phyloP scores from a whole-genome alignment of 2,113 vertebrate species.

The Nansenia antarctica region DNA sequence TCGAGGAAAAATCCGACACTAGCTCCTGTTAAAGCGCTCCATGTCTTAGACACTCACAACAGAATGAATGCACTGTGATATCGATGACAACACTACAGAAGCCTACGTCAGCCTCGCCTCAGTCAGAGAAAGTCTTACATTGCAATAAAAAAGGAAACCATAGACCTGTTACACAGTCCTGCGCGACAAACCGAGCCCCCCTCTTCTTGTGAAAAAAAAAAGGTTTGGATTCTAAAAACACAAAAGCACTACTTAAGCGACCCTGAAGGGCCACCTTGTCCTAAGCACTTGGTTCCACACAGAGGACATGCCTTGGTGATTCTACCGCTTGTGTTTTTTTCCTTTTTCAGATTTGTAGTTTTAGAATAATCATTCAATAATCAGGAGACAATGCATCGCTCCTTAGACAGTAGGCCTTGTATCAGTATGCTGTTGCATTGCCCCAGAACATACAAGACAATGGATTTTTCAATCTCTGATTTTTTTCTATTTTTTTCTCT shows the following conservation, averaged over 20 bases:
- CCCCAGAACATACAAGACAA: not conserved
- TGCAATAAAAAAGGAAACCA: constrained; percentile 47
- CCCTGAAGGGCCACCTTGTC: constrained; percentile 48
- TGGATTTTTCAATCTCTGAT: constrained; percentile 5
- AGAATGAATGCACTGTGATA: constrained; percentile 70
- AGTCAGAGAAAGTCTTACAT: constrained; percentile 31
- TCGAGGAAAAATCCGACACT: constrained; percentile 38
- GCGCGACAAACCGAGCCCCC: constrained; percentile 31
- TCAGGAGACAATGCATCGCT: constrained; percentile 38
- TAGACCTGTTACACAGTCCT: constrained; percentile 31
- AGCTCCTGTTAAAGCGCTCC: constrained; percentile 58
- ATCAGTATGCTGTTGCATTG: constrained; percentile 22
- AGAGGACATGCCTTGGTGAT: constrained; percentile 53
- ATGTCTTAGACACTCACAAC: constrained; percentile 49
- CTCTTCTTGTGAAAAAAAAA: constrained; percentile 27
- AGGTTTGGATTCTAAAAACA: constrained; percentile 17
- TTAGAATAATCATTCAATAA: constrained; percentile 29
- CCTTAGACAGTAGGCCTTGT: constrained; percentile 25
- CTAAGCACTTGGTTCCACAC: constrained; percentile 69
- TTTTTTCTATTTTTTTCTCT: not conserved
- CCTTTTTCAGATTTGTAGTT: constrained; percentile 32
- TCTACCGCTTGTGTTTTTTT: constrained; percentile 28
- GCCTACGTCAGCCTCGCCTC: constrained; percentile 38
- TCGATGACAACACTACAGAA: constrained; percentile 17
- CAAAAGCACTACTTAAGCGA: constrained; percentile 53